Evolutionary conservation across 2,888 invertebrate species (phyloP).

Genomic region (Eupsilia transversa): DNA sequence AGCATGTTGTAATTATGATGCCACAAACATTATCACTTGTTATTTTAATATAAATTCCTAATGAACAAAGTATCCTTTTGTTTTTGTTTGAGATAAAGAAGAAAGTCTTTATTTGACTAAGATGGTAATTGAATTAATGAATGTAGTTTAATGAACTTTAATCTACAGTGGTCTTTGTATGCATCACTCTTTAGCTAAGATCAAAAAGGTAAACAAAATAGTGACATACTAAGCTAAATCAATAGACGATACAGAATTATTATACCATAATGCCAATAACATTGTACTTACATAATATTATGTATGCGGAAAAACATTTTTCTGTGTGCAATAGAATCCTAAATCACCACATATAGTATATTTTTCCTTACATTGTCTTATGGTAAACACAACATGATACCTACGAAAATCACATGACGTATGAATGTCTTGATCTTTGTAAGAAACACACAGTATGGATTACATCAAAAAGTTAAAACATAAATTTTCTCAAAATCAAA

Average conservation of each 20-base stretch:
- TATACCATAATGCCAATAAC: background rate
- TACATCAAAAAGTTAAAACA: background rate
- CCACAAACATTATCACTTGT: conserved; percentile 41
- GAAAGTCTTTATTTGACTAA: conserved; percentile 31
- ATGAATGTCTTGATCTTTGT: background rate
- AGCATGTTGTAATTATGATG: conserved; percentile 25
- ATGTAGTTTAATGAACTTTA: background rate
- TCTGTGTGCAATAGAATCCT: conserved; percentile 28
- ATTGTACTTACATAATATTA: too few species aligned
- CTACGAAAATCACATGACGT: background rate
- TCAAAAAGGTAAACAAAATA: background rate
- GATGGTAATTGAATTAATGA: conserved; percentile 2
- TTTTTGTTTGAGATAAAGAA: conserved; percentile 13
- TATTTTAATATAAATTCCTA: conserved; percentile 30
- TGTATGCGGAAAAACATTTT: conserved; percentile 1
- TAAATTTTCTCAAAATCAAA: background rate
- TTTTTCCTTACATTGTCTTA: conserved; percentile 9
- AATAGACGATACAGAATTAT: background rate
- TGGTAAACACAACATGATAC: background rate
- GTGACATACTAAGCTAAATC: background rate
- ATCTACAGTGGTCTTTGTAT: background rate
- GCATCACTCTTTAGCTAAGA: too few species aligned
- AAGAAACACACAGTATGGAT: background rate
- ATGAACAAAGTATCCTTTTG: conserved; percentile 15
- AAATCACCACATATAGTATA: conserved; percentile 21